phyloP scores from a whole-genome alignment of 1,140 invertebrate species.

The Drosophila nannoptera region DNA sequence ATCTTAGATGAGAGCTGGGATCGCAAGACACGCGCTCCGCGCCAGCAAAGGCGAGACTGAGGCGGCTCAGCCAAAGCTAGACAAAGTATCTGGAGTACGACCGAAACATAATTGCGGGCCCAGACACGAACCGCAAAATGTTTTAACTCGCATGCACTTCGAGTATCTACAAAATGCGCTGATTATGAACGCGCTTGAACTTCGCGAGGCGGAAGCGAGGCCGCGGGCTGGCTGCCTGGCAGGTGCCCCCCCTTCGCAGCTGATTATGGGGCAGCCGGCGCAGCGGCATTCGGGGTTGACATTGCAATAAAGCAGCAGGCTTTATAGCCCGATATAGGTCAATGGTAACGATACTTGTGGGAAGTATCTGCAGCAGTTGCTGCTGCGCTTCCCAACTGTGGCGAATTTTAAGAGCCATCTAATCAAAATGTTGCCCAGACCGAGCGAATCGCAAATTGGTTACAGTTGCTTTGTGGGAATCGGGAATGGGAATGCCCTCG shows the following conservation, averaged over 20 bases:
- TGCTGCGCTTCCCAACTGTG: slow-evolving; percentile 7
- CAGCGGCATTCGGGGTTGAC: slow-evolving; percentile 37
- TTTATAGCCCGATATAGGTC: slow-evolving; percentile 65
- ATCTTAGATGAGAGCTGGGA: not conserved
- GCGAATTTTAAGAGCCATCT: slow-evolving; percentile 40
- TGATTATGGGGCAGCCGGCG: slow-evolving; percentile 25
- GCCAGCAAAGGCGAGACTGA: slow-evolving; percentile 20
- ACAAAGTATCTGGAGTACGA: slow-evolving; percentile 76
- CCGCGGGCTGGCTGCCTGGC: slow-evolving; percentile 12
- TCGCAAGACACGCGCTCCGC: slow-evolving; percentile 9
- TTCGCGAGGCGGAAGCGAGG: slow-evolving; percentile 28
- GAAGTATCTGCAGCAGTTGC: slow-evolving; percentile 11
- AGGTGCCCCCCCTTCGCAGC: slow-evolving; percentile 27
- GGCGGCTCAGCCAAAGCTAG: slow-evolving; percentile 50
- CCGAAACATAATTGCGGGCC: slow-evolving; percentile 70
- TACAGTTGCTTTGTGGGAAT: not conserved
- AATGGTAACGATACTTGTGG: slow-evolving; percentile 46
- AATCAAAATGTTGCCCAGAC: slow-evolving; percentile 30
- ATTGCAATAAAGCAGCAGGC: slow-evolving; percentile 36
- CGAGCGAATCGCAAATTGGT: slow-evolving; percentile 34
- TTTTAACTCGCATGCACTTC: slow-evolving; percentile 50
- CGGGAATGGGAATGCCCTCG: too few species aligned
- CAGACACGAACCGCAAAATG: slow-evolving; percentile 64
- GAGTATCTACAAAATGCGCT: slow-evolving; percentile 71
- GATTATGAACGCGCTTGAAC: slow-evolving; percentile 68